Evolutionary conservation across 1,140 invertebrate genomes (phyloP).

Genomic region (Diuraphis noxia): DNA sequence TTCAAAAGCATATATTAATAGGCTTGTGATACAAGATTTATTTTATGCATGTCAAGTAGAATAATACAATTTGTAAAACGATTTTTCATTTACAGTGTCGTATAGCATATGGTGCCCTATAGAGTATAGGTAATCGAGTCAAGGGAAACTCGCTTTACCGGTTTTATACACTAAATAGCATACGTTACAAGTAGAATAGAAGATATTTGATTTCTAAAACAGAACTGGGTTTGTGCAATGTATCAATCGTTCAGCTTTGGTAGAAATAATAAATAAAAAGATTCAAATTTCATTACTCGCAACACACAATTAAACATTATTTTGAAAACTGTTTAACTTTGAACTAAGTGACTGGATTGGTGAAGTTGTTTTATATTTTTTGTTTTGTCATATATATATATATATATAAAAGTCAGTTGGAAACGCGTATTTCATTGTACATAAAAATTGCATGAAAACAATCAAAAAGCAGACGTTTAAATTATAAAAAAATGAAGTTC

Average conservation of each 20-base stretch:
- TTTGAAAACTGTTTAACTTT: too few relatives aligned
- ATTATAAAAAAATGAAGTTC: background rate
- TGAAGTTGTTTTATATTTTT: background rate
- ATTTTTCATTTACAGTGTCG: conserved; percentile 11
- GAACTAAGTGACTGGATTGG: background rate
- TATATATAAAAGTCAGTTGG: too few relatives aligned
- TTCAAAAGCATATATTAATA: background rate
- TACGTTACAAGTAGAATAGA: background rate
- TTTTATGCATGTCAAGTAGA: conserved; percentile 3
- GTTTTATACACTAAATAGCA: background rate
- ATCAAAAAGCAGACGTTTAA: background rate
- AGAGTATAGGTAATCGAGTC: background rate
- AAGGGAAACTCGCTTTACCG: background rate
- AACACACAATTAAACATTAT: background rate
- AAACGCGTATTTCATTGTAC: too few relatives aligned
- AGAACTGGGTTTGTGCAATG: background rate
- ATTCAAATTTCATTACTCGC: too few relatives aligned
- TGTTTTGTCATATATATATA: background rate
- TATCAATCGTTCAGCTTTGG: background rate
- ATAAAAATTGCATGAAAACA: too few relatives aligned
- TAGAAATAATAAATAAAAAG: background rate
- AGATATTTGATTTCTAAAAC: background rate
- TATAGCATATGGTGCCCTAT: background rate
- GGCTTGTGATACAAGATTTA: background rate
- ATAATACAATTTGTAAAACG: background rate